A percentile compares a stretch with the other conserved stretches of the same genome.
Conservation (phyloP, 1,140 invertebrate species). For the Ditylenchus dipsaci region DNA sequence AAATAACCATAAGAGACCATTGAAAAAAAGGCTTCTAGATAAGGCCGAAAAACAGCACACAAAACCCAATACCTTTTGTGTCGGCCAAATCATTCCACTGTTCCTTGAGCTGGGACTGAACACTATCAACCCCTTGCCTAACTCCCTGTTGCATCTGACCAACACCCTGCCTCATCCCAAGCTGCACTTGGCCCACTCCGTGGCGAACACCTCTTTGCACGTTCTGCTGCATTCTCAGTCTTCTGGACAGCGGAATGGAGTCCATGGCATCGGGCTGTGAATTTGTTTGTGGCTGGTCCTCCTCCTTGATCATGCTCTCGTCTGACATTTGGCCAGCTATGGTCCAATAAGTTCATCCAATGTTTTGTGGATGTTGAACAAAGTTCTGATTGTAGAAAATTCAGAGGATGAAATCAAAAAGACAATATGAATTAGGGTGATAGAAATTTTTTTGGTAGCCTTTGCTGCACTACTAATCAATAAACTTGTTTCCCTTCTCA, state of each 20-base stretch:
- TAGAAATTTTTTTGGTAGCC: background rate
- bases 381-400: background rate
- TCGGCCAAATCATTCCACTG: background rate
- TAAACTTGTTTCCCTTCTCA: background rate
- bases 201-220: background rate
- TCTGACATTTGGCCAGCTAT: background rate
- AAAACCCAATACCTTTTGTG: background rate
- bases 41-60: too few species aligned
- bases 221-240: background rate
- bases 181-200: background rate
- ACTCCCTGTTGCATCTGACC: background rate
- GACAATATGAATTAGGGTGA: background rate
- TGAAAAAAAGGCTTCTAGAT: too few species aligned
- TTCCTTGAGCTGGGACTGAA: background rate
- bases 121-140: constrained; percentile 1
- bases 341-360: background rate
- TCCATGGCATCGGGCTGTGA: too few species aligned
- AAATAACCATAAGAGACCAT: background rate
- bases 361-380: background rate
- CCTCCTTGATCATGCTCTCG: background rate
- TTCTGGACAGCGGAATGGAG: background rate
- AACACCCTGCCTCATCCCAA: background rate
- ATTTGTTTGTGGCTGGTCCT: background rate
- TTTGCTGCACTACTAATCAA: background rate
- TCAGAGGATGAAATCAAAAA: background rate